A percentile compares a stretch with the other conserved stretches of the same genome.
phyloP scores from a whole-genome alignment of 2,113 vertebrate genomes.

The Paradoxurus hermaphroditus region DNA sequence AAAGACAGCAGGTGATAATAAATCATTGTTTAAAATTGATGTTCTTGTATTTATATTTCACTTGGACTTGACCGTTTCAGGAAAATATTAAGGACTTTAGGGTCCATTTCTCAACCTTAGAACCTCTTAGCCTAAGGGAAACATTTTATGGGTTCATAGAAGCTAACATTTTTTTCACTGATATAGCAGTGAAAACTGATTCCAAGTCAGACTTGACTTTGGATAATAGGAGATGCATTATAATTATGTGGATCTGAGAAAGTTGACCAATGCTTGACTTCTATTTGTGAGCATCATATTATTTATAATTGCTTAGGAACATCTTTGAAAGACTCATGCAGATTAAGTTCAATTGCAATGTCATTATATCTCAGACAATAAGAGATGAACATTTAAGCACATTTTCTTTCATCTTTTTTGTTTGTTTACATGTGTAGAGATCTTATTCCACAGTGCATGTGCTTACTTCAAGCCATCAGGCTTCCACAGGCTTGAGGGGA shows the following conservation, averaged over 20 bases:
- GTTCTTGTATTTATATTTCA: background rate
- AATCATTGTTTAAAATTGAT: background rate
- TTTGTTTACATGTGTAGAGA: background rate
- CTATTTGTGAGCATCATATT: background rate
- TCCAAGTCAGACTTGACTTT: background rate
- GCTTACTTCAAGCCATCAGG: background rate
- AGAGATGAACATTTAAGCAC: background rate
- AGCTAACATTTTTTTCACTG: background rate
- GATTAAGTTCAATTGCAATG: background rate
- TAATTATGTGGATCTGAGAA: background rate
- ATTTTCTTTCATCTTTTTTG: background rate
- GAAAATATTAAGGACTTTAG: background rate
- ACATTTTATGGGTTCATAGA: background rate
- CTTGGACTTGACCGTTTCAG: background rate
- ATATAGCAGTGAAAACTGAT: background rate
- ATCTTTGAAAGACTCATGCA: background rate
- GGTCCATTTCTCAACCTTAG: background rate
- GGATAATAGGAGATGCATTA: background rate
- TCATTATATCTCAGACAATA: background rate
- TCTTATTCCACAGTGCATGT: background rate
- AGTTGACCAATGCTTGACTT: background rate
- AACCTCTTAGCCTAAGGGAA: background rate
- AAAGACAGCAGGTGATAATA: background rate
- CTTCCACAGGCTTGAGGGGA: background rate
- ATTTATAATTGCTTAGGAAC: background rate